Evolutionary conservation across 2,797 vertebrate species (phyloP).

Genomic region (Anisognathus igniventris): DNA sequence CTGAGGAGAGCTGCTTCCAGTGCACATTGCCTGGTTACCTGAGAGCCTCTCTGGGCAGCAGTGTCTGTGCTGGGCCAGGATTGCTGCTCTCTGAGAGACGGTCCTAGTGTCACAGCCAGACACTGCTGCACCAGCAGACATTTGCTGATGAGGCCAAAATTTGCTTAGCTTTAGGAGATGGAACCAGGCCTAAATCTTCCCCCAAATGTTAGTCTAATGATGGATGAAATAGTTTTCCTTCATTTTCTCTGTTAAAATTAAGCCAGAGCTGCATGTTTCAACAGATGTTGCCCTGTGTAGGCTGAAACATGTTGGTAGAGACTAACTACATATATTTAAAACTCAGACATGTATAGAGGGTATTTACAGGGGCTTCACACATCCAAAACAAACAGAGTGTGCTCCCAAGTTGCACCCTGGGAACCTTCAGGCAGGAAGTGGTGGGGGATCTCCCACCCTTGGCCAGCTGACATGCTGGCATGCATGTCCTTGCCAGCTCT

Average conservation of each 20-base stretch:
- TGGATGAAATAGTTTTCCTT: constrained; percentile 46
- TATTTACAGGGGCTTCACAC: constrained; percentile 9
- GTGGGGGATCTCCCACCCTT: constrained; percentile 44
- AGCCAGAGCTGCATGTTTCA: constrained; percentile 31
- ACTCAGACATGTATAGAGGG: neutral
- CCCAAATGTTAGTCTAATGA: constrained; percentile 13
- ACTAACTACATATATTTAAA: constrained; percentile 24
- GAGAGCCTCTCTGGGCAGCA: neutral
- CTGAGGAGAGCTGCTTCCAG: neutral
- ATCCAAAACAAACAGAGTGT: constrained; percentile 44
- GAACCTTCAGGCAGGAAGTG: constrained; percentile 40
- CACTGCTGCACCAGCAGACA: neutral
- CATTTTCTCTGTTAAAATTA: constrained; percentile 20
- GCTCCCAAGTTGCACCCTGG: constrained; percentile 37
- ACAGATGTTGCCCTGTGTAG: constrained; percentile 42
- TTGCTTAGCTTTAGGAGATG: constrained; percentile 11
- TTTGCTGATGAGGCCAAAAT: neutral
- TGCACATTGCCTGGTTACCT: neutral
- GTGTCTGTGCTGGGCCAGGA: neutral
- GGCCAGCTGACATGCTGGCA: constrained; percentile 58
- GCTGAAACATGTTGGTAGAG: constrained; percentile 45
- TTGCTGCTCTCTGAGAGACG: neutral
- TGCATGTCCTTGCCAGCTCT: constrained; percentile 21
- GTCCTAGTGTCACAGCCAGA: neutral
- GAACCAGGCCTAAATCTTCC: constrained; percentile 22